Evolutionary conservation across 1,140 invertebrate genomes (phyloP).

Genomic region (Trypoxylus dichotomus): DNA sequence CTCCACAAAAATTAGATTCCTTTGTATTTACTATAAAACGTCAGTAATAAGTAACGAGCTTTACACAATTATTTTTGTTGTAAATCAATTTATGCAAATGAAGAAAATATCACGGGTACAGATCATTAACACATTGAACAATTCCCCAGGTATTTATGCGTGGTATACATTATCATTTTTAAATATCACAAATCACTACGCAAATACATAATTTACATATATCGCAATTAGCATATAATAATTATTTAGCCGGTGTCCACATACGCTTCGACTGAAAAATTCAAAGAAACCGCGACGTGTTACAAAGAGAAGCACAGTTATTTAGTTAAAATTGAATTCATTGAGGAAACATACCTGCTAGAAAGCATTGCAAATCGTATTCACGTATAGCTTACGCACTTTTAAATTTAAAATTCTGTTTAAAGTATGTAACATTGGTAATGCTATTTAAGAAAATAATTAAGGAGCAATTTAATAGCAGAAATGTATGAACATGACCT

Average conservation of each 20-base stretch:
- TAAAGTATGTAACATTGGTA: slow-evolving; percentile 4
- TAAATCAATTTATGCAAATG: slow-evolving; percentile 7
- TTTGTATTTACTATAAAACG: too few relatives aligned
- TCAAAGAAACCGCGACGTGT: not conserved
- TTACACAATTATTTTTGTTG: not conserved
- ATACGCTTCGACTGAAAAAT: not conserved
- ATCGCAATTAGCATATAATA: not conserved
- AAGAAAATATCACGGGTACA: not conserved
- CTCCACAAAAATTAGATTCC: not conserved
- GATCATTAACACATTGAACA: not conserved
- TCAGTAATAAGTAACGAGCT: too few relatives aligned
- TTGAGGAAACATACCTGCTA: not conserved
- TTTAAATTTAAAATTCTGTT: not conserved
- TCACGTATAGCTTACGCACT: slow-evolving; percentile 6
- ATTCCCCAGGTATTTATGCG: not conserved
- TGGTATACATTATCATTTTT: not conserved
- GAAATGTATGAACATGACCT: slow-evolving; percentile 27
- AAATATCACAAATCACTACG: not conserved
- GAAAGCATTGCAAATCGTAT: not conserved
- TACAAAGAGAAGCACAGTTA: not conserved
- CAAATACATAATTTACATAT: not conserved
- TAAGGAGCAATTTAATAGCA: not conserved
- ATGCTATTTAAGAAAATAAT: slow-evolving; percentile 19
- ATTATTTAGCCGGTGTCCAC: not conserved
- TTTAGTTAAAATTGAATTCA: not conserved